Conservation (phyloP, 30 jellyfish, hydroid and myxozoan species). For the Chrysaora quinquecirrha region DNA sequence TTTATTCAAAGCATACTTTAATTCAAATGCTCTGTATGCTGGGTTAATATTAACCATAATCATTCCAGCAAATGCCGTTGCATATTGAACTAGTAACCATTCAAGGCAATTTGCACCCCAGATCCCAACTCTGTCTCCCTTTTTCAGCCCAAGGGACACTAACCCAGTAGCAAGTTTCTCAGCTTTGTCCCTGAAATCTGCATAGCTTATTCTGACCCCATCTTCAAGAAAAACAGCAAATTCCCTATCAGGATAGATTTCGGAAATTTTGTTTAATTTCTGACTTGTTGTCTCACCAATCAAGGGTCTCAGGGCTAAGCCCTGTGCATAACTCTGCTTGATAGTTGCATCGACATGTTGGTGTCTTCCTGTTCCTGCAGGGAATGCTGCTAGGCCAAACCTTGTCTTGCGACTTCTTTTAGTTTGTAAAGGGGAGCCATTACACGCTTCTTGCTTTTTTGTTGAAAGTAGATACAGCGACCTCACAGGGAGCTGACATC, state of each 20-base stretch:
- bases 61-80: conserved; percentile 89
- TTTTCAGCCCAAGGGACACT: conserved; percentile 68
- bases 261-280: conserved; percentile 50
- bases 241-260: conserved; percentile 80
- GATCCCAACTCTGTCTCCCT: conserved; percentile 96
- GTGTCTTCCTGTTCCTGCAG: too few relatives aligned
- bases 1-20: conserved; percentile 81
- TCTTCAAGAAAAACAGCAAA: conserved; percentile 84
- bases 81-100: conserved; percentile 84
- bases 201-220: conserved; percentile 49
- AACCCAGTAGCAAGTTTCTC: conserved; percentile 80
- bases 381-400: too few relatives aligned
- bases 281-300: conserved; percentile 86
- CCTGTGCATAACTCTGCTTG: conserved; percentile 76
- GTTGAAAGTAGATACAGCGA: too few relatives aligned
- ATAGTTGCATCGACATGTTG: conserved; percentile 10
- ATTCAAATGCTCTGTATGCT: conserved; percentile 69
- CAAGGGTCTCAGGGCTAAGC: conserved; percentile 31
- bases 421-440: too few relatives aligned
- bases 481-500: too few relatives aligned
- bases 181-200: conserved; percentile 67
- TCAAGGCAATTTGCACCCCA: conserved; percentile 97
- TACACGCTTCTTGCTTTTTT: too few relatives aligned
- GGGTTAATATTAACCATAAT: conserved; percentile 94
- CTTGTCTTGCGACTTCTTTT: too few relatives aligned